Percentiles rank a stretch among this genome's conserved stretches.
phyloP scores from a whole-genome alignment of 2,113 vertebrate genomes.

The Scalopus aquaticus region DNA sequence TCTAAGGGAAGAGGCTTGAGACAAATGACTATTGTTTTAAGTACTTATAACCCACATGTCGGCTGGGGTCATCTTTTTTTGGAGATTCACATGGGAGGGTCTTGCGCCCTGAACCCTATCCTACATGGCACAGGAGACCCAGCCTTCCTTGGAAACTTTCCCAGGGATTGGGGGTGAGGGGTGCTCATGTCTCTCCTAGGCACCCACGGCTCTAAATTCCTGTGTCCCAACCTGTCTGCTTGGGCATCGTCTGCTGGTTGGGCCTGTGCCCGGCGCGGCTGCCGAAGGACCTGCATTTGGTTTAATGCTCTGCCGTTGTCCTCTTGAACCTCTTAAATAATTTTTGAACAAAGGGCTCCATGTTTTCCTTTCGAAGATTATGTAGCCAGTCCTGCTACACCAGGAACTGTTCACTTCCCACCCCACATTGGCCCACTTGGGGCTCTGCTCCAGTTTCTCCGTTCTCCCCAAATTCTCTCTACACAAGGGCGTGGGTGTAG shows the following conservation, averaged over 20 bases:
- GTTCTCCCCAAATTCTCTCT: neutral
- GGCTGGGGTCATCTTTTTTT: slow-evolving; percentile 59
- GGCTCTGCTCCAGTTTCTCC: neutral
- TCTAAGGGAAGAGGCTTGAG: neutral
- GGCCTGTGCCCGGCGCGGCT: accelerated
- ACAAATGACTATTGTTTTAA: slow-evolving; percentile 30
- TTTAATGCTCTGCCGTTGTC: neutral
- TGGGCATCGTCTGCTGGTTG: neutral
- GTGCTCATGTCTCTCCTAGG: neutral
- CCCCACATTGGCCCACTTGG: neutral
- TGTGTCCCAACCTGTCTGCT: neutral
- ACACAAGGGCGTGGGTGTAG: neutral
- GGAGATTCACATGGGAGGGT: neutral
- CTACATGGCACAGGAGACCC: neutral
- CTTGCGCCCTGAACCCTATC: neutral
- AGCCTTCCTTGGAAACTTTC: neutral
- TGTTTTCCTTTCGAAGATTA: neutral
- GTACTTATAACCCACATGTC: slow-evolving; percentile 8
- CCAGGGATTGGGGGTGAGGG: neutral
- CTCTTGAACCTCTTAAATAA: neutral
- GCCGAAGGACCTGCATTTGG: accelerated
- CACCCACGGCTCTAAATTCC: neutral
- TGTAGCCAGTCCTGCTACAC: neutral
- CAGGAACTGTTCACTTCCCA: neutral
- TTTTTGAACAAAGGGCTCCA: neutral